Conservation (phyloP, 2,888 invertebrate genomes). For the Drosophila rubida region DNA sequence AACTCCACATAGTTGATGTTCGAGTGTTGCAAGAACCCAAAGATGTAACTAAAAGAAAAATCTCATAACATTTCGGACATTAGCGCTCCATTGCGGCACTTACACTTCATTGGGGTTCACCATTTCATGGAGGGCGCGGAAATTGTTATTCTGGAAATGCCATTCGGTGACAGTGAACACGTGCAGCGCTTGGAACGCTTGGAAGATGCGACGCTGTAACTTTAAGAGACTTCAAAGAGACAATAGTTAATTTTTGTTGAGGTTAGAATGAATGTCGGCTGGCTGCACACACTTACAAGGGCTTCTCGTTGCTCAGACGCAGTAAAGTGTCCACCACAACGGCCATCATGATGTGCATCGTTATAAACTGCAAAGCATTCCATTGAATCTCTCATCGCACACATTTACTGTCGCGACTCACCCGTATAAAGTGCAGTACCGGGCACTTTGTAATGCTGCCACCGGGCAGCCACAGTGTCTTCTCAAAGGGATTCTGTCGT, state of each 20-base stretch:
- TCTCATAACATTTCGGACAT: too few species aligned
- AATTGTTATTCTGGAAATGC: conserved; percentile 89
- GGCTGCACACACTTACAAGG: conserved; percentile 87
- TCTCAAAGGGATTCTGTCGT: conserved; percentile 88
- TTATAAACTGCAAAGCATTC: conserved; percentile 85
- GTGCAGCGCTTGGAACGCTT: conserved; percentile 89
- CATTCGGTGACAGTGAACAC: conserved; percentile 92
- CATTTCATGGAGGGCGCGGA: conserved; percentile 57
- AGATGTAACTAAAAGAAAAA: conserved; percentile 41
- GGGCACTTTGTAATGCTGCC: conserved; percentile 87
- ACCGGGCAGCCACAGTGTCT: conserved; percentile 89
- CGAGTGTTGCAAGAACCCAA: conserved; percentile 71
- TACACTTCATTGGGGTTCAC: conserved; percentile 58
- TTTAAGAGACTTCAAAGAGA: conserved; percentile 88
- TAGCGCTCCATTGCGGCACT: conserved; percentile 1
- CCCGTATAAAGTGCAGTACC: conserved; percentile 88
- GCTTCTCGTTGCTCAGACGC: conserved; percentile 88
- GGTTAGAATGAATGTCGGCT: background rate
- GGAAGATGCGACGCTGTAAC: conserved; percentile 92
- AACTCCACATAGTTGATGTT: conserved; percentile 74
- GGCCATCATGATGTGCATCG: conserved; percentile 93
- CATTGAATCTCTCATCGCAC: background rate
- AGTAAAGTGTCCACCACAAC: conserved; percentile 89
- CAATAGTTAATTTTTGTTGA: background rate
- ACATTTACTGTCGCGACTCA: conserved; percentile 56